phyloP scores from a whole-genome alignment of 2,113 vertebrate genomes.

The Fukomys damarensis region DNA sequence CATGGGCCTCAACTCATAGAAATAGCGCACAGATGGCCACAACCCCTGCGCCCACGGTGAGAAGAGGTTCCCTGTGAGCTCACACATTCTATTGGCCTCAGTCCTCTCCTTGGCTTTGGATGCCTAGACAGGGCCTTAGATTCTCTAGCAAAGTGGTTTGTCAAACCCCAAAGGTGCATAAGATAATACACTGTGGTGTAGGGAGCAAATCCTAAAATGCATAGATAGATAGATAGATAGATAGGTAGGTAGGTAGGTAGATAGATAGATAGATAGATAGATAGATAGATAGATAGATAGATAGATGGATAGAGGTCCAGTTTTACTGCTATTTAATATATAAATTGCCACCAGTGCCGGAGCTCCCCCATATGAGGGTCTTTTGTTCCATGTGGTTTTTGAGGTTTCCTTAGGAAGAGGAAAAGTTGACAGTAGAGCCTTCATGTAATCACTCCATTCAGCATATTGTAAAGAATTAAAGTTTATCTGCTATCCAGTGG shows the following conservation, averaged over 20 bases:
- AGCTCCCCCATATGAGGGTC: background rate
- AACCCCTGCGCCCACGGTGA: background rate
- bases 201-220: conserved; percentile 10
- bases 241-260: background rate
- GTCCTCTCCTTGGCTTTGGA: conserved; percentile 1
- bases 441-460: background rate
- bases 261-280: background rate
- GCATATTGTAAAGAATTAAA: conserved; percentile 22
- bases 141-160: background rate
- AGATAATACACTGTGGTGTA: background rate
- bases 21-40: background rate
- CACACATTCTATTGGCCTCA: background rate
- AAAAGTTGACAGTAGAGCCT: background rate
- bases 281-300: background rate
- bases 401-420: background rate
- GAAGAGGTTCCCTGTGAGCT: background rate
- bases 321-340: background rate
- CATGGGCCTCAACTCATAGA: conserved; percentile 1
- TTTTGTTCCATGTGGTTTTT: background rate
- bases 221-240: background rate
- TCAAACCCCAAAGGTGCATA: background rate
- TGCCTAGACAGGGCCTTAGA: conserved; percentile 17
- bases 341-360: background rate
- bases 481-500: conserved; percentile 13
- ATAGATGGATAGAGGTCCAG: background rate